These are phyloP conservation scores for Orchesellides sinensis DNA, from an alignment of 2,888 invertebrate genomes.

Conservation along the genomic window DNA sequence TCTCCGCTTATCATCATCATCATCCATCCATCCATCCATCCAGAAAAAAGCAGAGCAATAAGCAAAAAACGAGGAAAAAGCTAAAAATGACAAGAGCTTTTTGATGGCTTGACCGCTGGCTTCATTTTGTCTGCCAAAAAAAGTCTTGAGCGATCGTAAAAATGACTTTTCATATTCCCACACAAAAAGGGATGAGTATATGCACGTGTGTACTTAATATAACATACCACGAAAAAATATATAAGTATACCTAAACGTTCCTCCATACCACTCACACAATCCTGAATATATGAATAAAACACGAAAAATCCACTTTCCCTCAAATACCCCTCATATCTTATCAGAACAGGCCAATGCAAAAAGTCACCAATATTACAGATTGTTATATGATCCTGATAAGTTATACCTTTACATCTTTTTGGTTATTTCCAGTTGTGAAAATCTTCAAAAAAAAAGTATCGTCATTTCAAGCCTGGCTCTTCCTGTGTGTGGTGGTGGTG, in stretches of 20 bases:
- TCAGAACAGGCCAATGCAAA: slow-evolving; percentile 20
- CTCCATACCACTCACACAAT: background rate
- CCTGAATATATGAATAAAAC: background rate
- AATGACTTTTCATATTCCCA: slow-evolving; percentile 74
- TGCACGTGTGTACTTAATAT: slow-evolving; percentile 38
- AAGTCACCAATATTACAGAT: slow-evolving; percentile 29
- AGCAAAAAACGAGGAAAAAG: slow-evolving; percentile 18
- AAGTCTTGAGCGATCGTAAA: slow-evolving; percentile 72
- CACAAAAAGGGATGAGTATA: slow-evolving; percentile 10
- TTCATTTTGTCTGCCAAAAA: slow-evolving; percentile 74
- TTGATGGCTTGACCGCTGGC: slow-evolving; percentile 74
- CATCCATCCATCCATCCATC: slow-evolving; percentile 16
- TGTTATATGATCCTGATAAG: slow-evolving; percentile 20
- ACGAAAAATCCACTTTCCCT: background rate
- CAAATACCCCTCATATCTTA: slow-evolving; percentile 1
- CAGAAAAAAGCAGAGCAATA: slow-evolving; percentile 24
- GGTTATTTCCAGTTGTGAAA: background rate
- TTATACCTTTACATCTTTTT: slow-evolving; percentile 38
- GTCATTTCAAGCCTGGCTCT: background rate
- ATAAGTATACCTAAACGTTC: background rate
- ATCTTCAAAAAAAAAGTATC: background rate
- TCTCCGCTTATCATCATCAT: slow-evolving; percentile 34
- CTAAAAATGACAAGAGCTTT: slow-evolving; percentile 50
- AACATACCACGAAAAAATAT: background rate
- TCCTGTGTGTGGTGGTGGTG: background rate